phyloP scores from a whole-genome alignment of 2,888 invertebrate genomes.

The Deilephila porcellus region DNA sequence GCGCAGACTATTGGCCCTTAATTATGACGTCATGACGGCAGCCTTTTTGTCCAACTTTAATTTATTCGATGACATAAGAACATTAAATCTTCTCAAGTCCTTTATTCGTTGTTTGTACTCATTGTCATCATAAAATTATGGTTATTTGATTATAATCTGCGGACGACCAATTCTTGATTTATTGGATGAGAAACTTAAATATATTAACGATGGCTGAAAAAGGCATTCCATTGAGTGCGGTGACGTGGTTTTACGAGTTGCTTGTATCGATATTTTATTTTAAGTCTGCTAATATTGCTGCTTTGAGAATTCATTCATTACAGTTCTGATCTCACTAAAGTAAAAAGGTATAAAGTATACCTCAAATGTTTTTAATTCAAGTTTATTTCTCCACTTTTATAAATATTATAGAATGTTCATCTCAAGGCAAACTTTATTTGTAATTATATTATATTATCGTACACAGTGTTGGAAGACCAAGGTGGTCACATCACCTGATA shows the following conservation, averaged over 20 bases:
- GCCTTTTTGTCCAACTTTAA: conserved; percentile 66
- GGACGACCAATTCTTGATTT: conserved; percentile 30
- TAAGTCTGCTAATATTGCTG: not conserved
- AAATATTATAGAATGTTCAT: no score
- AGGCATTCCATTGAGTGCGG: conserved; percentile 11
- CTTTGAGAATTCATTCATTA: not conserved
- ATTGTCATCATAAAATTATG: conserved; percentile 40
- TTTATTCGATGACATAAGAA: conserved; percentile 69
- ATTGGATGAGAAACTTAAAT: conserved; percentile 27
- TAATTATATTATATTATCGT: no score
- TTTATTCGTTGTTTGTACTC: conserved; percentile 51
- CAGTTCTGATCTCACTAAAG: no score
- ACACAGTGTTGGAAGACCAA: no score
- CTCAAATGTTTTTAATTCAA: not conserved
- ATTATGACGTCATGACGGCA: conserved; percentile 77
- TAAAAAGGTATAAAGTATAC: not conserved
- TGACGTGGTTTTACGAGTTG: conserved; percentile 6
- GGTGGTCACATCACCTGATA: no score
- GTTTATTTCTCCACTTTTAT: no score
- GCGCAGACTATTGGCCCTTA: conserved; percentile 65
- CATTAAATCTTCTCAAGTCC: conserved; percentile 62
- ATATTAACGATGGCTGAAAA: conserved; percentile 25
- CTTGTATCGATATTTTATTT: not conserved
- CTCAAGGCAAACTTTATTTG: no score
- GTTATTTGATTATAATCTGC: conserved; percentile 44